Percentiles rank a stretch among this genome's conserved stretches.
phyloP scores from a whole-genome alignment of 2,888 invertebrate genomes.

The Linnaemya vulpina region DNA sequence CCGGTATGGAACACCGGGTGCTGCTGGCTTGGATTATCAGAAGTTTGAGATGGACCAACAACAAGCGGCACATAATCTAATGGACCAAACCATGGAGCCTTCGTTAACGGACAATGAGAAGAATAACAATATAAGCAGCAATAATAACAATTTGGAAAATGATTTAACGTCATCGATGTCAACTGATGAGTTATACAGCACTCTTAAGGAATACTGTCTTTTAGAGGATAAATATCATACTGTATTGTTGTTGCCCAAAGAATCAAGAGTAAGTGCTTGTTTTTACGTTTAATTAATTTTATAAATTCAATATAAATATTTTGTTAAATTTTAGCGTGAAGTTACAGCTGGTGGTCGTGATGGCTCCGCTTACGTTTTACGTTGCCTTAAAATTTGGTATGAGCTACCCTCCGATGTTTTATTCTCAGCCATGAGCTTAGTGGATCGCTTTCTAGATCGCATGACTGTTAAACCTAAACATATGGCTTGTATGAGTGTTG shows the following conservation, averaged over 20 bases:
- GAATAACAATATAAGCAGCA: slow-evolving; percentile 74
- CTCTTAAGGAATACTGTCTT: slow-evolving; percentile 87
- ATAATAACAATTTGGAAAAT: slow-evolving; percentile 77
- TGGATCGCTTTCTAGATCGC: slow-evolving; percentile 92
- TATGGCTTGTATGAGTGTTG: slow-evolving; percentile 93
- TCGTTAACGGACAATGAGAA: slow-evolving; percentile 78
- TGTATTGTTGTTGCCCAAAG: slow-evolving; percentile 86
- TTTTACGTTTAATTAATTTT: neutral
- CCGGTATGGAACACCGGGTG: slow-evolving; percentile 87
- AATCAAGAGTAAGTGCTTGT: slow-evolving; percentile 85
- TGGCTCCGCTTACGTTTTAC: slow-evolving; percentile 91
- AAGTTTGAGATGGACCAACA: slow-evolving; percentile 80
- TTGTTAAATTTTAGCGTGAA: slow-evolving; percentile 84
- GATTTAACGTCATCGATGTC: slow-evolving; percentile 78
- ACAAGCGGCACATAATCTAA: slow-evolving; percentile 74
- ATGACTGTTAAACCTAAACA: slow-evolving; percentile 93
- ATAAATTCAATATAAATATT: neutral
- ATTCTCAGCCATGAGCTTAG: slow-evolving; percentile 90
- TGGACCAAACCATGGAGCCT: slow-evolving; percentile 78
- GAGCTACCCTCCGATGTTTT: slow-evolving; percentile 91
- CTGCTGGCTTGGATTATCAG: slow-evolving; percentile 84
- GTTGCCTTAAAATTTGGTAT: slow-evolving; percentile 93
- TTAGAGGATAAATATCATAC: slow-evolving; percentile 89
- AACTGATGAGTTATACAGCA: slow-evolving; percentile 84
- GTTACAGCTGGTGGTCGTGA: slow-evolving; percentile 90